Evolutionary conservation across 2,113 vertebrate species (phyloP), one percentile per base, ranked within the genome.

Genomic region (Caloenas nicobarica): DNA sequence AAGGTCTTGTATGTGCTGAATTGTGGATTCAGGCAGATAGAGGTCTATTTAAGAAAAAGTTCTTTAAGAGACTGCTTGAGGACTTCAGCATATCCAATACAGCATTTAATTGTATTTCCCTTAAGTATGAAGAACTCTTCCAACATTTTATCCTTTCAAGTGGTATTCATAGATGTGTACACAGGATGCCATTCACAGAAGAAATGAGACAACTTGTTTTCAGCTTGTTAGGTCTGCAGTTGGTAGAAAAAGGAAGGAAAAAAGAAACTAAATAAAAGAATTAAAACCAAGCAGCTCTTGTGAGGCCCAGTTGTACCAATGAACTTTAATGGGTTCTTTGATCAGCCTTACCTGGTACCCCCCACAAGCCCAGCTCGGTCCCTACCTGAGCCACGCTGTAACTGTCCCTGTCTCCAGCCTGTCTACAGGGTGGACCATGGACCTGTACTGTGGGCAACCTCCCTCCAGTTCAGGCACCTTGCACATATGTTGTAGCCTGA

Each of bases 51-150:
- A 44, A 92, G 71, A 31, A 53, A 76, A 71, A 21, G 16, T 25
- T 46, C 11, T 74, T 85, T 56, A 53, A 73, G n/a, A 50, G 38
- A 16, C 29, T 3, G 1, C 78, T 64, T 57, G 44, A 89, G 56
- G 94, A 23, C 38, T 46, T 72, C 36, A 29, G 31, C 38, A 23
- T 31, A 25, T 73, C 29, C 24, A 72, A 4, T 7, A n/a, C 18
- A 77, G 15, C n/a, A 60, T 61, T 82, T 73, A 57, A 56, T 53
- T 86, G 13, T 81, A 69, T 93, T 78, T 88, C 79, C n/a, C 51
- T 83, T 46, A 90, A 73, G 51, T 64, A 23, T 19, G 65, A 66
- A 58, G 33, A 89, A 34, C 5, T 6, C 36, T 89, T 92, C 29
- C 78, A 85, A 33, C 34, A 31, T 74, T 87, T 91, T 76, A 33